Base-by-base conservation (phyloP, 1,140 invertebrate genomes). In the Lethrus apterus region DNA sequence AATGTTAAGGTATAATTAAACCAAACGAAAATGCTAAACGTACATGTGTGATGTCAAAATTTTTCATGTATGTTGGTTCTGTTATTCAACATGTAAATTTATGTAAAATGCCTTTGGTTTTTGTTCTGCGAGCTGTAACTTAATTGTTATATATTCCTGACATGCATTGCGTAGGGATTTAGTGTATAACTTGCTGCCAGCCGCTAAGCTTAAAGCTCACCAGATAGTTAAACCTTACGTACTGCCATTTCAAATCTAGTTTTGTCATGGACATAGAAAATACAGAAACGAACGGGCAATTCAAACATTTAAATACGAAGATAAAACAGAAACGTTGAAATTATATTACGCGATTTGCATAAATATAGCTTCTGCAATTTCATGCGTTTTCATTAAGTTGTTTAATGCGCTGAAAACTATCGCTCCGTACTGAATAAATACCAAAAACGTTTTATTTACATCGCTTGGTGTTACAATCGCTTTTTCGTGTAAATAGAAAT, bases 1-100 rank as follows among this genome's bases (percentile, higher is more conserved):
- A 36, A 48, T 35, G 49, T 51, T 46, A 47, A 44, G 50, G 50
- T 32, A 32, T 29, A 55, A 50, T 55, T 48, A 51, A 49, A 45
- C 46, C 44, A 52, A 58, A 51, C 35, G 38, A 42, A 51, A 54
- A 58, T 54, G 45, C 43, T 56, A 58, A 59, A 54, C 41, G 52
- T 58, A 47, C 54, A 52, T 54, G 50, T 55, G 51, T 49, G 52
- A 56, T 54, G 54, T 59, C 54, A 54, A 59, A 56, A 54, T 56
- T 49, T 54, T 54, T 51, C 52, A 51, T 51, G 48, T 48, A 45
- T 46, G 54, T 54, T 52, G 51, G 51, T 54, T 59, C 26, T 43
- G 36, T 35, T 48, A 54, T 56, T 56, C 50, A 40, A 30, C 47
- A 59, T 59, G 57, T 52, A 56, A 59, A 59, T 59, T 59, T 59